Base-by-base conservation (phyloP, 92 coral and sea anemone genomes). In the Siderastrea siderea region DNA sequence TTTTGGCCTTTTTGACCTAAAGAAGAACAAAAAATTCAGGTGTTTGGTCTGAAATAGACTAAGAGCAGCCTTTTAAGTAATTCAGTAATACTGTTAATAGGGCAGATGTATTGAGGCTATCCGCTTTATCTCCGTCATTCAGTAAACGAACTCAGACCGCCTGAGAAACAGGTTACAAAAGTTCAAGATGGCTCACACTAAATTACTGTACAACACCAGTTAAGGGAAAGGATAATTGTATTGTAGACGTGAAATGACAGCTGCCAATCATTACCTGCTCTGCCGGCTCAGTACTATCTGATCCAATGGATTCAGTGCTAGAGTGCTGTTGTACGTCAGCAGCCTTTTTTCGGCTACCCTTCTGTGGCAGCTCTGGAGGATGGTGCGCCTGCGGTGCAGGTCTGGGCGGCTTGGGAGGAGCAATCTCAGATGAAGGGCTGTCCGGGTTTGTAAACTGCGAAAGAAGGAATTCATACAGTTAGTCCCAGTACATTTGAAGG, bases 281-380 rank as follows among this genome's bases (percentile, higher is more conserved):
- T 47, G 46, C 65, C 47, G 58, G 72, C 53, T 84, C 87, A 14
- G 80, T 15, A 5, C 87, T 74, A 15, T 84, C 87, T 50, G 87
- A 84, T 62, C 96, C 92, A 89, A 69, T 94, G 47, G 96, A 93
- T 48, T 89, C 98, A 47, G 93, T 88, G 67, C 96, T 91, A 7
- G 92, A 79, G 68, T 95, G 94, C 78, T 95, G 96, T 44, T 90
- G 78, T 4, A 47, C 65, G 47, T 77, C 75, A 8, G 88, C 84
- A 6, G 92, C 84, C 84, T 57, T 68, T 71, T 87, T 91, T 2
- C 88, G 78, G 69, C 65, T 61, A 45, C 84, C 84, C 76, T 95
- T 95, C 58, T 90, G 90, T 7, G 98, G 98, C 53, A 95, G 90
- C 61, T 67, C 74, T 10, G 98, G 98, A 7, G 59, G 69, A 7